A percentile compares a stretch with the other conserved stretches of the same genome.
Evolutionary conservation across 1,140 invertebrate genomes (phyloP).

Genomic region (Brevipalpus yothersi): DNA sequence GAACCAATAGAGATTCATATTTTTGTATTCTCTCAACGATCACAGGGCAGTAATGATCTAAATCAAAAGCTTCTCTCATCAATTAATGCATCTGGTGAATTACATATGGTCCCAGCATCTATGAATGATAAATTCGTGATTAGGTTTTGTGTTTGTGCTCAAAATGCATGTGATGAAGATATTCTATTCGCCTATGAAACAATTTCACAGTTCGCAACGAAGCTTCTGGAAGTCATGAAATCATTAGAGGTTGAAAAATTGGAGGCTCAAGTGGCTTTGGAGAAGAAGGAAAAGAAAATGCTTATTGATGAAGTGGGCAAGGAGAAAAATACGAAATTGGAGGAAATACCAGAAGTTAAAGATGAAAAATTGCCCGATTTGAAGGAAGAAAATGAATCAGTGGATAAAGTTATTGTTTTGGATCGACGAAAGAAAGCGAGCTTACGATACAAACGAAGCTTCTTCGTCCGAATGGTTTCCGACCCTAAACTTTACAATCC

Average conservation of each 20-base stretch:
- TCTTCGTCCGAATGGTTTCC: slow-evolving; percentile 80
- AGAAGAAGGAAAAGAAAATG: slow-evolving; percentile 1
- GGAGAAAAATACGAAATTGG: slow-evolving; percentile 7
- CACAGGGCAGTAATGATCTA: slow-evolving; percentile 50
- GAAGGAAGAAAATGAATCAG: slow-evolving; percentile 15
- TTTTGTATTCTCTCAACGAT: background rate
- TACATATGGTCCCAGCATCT: slow-evolving; percentile 89
- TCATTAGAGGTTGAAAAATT: background rate
- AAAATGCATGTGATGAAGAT: slow-evolving; percentile 63
- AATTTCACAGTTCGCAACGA: slow-evolving; percentile 55
- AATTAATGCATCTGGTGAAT: slow-evolving; percentile 82
- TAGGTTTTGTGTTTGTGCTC: slow-evolving; percentile 77
- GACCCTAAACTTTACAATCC: slow-evolving; percentile 91
- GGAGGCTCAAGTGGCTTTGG: background rate
- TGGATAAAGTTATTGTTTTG: slow-evolving; percentile 18
- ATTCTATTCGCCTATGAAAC: slow-evolving; percentile 70
- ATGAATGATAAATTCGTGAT: slow-evolving; percentile 56
- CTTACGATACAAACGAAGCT: slow-evolving; percentile 63
- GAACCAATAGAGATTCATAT: background rate
- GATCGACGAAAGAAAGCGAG: slow-evolving; percentile 34
- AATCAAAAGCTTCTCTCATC: slow-evolving; percentile 80
- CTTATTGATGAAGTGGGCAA: slow-evolving; percentile 10
- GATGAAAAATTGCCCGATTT: slow-evolving; percentile 6
- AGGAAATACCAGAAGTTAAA: background rate
- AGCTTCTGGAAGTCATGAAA: slow-evolving; percentile 34